Evolutionary conservation across 2,888 invertebrate species (phyloP).

Genomic region (Oasisia sp.): DNA sequence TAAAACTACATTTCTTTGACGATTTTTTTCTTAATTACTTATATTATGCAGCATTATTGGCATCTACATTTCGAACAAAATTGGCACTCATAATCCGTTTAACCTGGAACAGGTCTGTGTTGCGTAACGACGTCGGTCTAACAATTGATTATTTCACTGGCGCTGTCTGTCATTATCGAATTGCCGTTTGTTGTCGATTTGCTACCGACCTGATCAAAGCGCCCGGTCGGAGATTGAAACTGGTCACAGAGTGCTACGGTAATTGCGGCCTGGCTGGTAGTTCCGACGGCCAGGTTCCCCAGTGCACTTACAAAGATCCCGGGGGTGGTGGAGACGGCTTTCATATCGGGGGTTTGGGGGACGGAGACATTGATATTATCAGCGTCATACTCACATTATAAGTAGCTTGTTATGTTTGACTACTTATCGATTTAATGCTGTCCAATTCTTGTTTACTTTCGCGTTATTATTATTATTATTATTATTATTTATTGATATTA

Average conservation of each 20-base stretch:
- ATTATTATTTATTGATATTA: too few species aligned
- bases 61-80: background rate
- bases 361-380: too few species aligned
- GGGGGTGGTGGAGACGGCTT: background rate
- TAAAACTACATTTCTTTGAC: background rate
- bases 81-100: constrained; percentile 1
- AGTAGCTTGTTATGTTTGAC: too few species aligned
- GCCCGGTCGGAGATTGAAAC: background rate
- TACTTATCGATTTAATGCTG: too few species aligned
- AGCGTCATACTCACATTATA: too few species aligned
- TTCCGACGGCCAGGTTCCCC: background rate
- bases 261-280: background rate
- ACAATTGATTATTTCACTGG: background rate
- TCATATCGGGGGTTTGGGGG: background rate
- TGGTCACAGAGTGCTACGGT: background rate
- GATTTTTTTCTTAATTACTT: background rate
- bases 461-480: too few species aligned
- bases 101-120: background rate
- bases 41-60: too few species aligned
- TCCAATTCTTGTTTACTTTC: too few species aligned
- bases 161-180: constrained; percentile 3
- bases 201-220: background rate
- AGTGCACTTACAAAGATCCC: background rate
- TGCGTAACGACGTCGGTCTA: background rate
- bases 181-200: background rate